These are phyloP conservation scores for Ianthella basta DNA, from an alignment of 37 sponge, comb jelly and placozoan species.

Conservation along the genomic window DNA sequence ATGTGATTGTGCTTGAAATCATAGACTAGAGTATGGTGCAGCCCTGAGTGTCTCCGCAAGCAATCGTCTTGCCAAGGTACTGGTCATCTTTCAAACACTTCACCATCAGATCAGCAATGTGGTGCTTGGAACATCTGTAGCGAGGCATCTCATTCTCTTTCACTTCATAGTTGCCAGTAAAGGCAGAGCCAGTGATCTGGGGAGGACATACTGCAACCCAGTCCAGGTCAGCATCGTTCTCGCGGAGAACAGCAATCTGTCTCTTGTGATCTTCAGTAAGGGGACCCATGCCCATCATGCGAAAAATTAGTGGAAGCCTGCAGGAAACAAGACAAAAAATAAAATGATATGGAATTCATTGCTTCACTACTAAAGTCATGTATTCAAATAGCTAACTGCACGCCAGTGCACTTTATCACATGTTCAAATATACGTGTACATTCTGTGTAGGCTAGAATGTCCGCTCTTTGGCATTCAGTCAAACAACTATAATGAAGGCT, in stretches of 20 bases:
- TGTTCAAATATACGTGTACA: no score
- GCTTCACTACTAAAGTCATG: no score
- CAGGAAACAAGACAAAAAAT: no score
- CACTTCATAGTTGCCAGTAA: neutral
- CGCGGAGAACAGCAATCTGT: constrained; percentile 4
- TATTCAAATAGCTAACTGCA: no score
- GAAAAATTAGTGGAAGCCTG: neutral
- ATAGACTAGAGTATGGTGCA: no score
- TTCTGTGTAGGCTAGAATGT: no score
- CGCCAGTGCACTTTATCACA: no score
- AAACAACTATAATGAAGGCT: no score
- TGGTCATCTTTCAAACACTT: neutral
- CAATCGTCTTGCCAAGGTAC: neutral
- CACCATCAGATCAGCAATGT: constrained; percentile 24
- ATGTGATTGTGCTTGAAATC: no score
- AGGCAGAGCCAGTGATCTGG: neutral
- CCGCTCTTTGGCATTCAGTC: no score
- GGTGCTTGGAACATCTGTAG: neutral
- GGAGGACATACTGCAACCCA: constrained; percentile 22
- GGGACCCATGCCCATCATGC: neutral
- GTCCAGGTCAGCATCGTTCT: neutral
- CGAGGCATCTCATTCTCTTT: neutral
- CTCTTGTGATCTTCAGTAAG: neutral
- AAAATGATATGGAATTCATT: no score
- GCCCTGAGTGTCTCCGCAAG: neutral